Conservation (phyloP, 2,888 invertebrate genomes). For the Conchocele bisecta region DNA sequence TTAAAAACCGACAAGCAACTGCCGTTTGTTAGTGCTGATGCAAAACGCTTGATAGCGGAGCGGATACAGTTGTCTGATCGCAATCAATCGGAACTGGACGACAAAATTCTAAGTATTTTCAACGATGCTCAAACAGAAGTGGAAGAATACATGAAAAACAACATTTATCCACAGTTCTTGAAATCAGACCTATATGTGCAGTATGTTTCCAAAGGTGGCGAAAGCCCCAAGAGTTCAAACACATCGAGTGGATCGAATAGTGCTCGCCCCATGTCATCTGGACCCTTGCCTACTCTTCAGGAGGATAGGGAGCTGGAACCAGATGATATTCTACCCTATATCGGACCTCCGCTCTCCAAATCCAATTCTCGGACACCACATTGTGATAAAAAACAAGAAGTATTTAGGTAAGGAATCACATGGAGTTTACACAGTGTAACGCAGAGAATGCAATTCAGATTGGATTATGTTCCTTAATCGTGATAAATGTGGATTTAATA, state of each 20-base stretch:
- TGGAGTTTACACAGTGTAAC: not conserved
- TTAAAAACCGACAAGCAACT: slow-evolving; percentile 88
- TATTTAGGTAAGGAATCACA: slow-evolving; percentile 50
- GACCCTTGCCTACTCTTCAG: slow-evolving; percentile 89
- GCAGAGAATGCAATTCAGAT: not conserved
- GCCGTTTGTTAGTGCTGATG: slow-evolving; percentile 91
- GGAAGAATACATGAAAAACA: slow-evolving; percentile 92
- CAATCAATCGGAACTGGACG: slow-evolving; percentile 85
- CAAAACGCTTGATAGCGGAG: slow-evolving; percentile 88
- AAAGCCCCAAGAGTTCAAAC: slow-evolving; percentile 79
- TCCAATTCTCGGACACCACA: slow-evolving; percentile 39
- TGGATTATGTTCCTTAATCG: not conserved
- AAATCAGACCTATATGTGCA: slow-evolving; percentile 94
- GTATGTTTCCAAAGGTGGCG: slow-evolving; percentile 80
- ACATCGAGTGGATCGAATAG: slow-evolving; percentile 78
- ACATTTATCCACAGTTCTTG: slow-evolving; percentile 95
- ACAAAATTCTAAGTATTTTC: slow-evolving; percentile 92
- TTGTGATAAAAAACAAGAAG: slow-evolving; percentile 55
- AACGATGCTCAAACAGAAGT: slow-evolving; percentile 92
- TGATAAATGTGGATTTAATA: no score
- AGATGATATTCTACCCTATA: slow-evolving; percentile 45
- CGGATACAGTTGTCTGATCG: slow-evolving; percentile 61
- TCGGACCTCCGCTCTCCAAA: slow-evolving; percentile 56
- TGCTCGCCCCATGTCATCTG: slow-evolving; percentile 75
- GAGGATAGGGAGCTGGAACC: slow-evolving; percentile 90